Evolutionary conservation across 2,113 vertebrate genomes (phyloP), one percentile per base, ranked within the genome.

Genomic region (Prunella himalayana): DNA sequence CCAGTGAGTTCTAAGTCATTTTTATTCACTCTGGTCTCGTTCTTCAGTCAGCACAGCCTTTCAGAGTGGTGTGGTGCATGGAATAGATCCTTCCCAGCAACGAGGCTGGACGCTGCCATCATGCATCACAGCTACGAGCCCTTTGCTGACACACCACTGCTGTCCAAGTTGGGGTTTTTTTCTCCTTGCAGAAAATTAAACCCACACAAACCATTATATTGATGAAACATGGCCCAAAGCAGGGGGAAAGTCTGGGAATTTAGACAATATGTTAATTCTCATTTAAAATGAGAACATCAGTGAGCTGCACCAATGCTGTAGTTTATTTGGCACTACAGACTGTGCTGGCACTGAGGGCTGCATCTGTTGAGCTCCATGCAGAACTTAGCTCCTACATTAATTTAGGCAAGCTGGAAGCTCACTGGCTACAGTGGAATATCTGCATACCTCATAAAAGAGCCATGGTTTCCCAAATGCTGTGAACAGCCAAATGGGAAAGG

Each of bases 121-220:
- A 14, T 18, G 23, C 8, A 9, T 63, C 51, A 20, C 2, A 23
- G 25, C 65, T 44, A 28, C 0, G 0, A 60, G 10, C 30, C 0
- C 0, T 92, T 73, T 63, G 27, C 49, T 54, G 68, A 5, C 31
- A 35, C 44, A 41, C 13, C 7, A 2, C 54, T 69, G 75, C 60
- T 1, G 2, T 24, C 17, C 9, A 13, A 30, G 23, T 51, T 59
- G 49, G 80, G 20, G 4, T 4, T 35, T 82, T 69, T 85, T 79
- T 71, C 39, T 28, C 37, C 37, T 3, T 88, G 57, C n/a, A 59
- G 51, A 69, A 87, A 47, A 79, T 71, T 25, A 83, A 80, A 77
- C 6, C 15, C 37, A 53, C 2, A 0, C 21, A 44, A 51, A 25
- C 22, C 50, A n/a, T 86, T 76, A 11, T 45, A 60, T 39, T 85